Percentiles rank a stretch among this genome's conserved stretches.
These are phyloP conservation scores for Cryptocheilus praepositus DNA, from an alignment of 2,888 invertebrate genomes.

Conservation along the genomic window DNA sequence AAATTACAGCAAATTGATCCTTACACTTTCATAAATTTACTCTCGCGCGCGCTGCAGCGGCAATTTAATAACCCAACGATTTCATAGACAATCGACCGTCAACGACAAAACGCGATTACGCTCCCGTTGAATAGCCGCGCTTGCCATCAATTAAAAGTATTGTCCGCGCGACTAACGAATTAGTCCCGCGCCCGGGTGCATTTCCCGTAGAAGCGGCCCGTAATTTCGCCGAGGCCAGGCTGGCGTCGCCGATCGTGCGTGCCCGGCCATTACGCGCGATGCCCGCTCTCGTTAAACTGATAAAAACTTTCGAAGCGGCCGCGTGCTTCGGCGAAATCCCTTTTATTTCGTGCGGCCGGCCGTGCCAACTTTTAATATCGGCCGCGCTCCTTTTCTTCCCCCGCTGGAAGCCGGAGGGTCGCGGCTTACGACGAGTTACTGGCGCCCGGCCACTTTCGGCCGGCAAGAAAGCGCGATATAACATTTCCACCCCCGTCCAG, in stretches of 20 bases:
- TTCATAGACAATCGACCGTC: no score
- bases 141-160: conserved; percentile 41
- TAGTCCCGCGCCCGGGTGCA: conserved; percentile 11
- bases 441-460: conserved; percentile 42
- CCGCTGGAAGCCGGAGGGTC: conserved; percentile 15
- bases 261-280: no score
- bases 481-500: conserved; percentile 38
- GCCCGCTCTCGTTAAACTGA: conserved; percentile 1
- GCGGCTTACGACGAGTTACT: conserved; percentile 24
- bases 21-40: no score
- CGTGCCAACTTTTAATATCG: conserved; percentile 45
- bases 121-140: conserved; percentile 13
- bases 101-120: no score
- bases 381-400: conserved; percentile 20
- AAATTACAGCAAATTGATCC: no score
- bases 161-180: conserved; percentile 9
- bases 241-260: no score
- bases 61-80: no score
- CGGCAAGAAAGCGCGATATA: conserved; percentile 35
- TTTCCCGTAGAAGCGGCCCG: background rate
- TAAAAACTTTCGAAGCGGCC: background rate
- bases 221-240: conserved; percentile 15
- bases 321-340: background rate
- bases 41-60: no score
- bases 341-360: conserved; percentile 24